These are phyloP conservation scores for Castor canadensis DNA, from an alignment of 2,113 vertebrate genomes.

Conservation along the genomic window DNA sequence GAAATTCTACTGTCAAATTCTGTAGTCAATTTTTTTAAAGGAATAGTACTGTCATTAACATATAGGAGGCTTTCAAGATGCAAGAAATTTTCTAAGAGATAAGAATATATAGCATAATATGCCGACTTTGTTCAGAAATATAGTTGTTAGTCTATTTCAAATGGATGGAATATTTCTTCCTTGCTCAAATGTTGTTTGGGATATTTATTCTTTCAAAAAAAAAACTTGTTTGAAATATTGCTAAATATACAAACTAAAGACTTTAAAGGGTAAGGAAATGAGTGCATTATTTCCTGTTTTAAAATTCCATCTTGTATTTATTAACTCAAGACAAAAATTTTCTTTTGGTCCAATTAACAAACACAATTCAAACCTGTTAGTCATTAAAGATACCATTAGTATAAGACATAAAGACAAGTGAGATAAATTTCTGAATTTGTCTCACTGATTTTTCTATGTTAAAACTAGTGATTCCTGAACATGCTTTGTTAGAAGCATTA, in stretches of 20 bases:
- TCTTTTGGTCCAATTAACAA: background rate
- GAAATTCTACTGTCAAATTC: background rate
- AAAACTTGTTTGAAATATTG: background rate
- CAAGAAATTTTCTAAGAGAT: background rate
- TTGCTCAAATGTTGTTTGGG: rapidly evolving
- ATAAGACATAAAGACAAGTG: background rate
- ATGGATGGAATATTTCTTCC: rapidly evolving
- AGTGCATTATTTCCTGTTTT: background rate
- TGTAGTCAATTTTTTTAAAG: background rate
- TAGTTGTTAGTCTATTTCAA: background rate
- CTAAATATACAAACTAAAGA: background rate
- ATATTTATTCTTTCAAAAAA: background rate
- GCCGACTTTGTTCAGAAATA: background rate
- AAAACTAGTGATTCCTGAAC: background rate
- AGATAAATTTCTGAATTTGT: background rate
- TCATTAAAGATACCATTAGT: background rate
- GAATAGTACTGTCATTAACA: background rate
- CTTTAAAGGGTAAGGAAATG: background rate
- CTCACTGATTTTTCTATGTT: background rate
- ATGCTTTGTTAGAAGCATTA: background rate
- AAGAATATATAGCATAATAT: background rate
- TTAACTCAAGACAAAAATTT: slow-evolving; percentile 1
- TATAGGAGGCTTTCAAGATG: background rate
- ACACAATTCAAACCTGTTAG: background rate
- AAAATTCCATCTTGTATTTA: background rate